Evolutionary conservation across 1,140 invertebrate species (phyloP), one percentile per base, ranked within the genome.

Genomic region (Drosophila aff.): DNA sequence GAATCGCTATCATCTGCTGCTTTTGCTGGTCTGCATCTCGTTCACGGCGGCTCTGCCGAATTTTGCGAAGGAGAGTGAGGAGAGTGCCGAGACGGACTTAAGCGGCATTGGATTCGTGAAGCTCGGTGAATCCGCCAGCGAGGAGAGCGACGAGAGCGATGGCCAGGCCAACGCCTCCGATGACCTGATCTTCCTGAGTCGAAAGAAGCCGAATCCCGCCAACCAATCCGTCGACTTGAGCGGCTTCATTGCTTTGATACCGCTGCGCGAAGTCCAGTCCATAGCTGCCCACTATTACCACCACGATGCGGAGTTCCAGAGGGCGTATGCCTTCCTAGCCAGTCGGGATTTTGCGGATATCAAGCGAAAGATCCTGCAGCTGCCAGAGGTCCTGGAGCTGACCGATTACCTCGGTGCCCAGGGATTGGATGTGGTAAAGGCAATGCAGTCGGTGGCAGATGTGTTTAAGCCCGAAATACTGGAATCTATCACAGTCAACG

Each of bases 251-350:
- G 72, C 86, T 0, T 44, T 92, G 47, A 89, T 92, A 59, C 86
- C 91, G 0, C 52, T 47, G 18, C 60, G 40, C 0, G 78, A 91
- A 52, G 83, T 92, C 6, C 78, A 89, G 59, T 31, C 77, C 31
- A 79, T 92, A 50, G 79, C 67, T 18, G 59, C 59, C 47, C 81
- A 81, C 41, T 92, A 91, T 43, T 92, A 92, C 64, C 79, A 71
- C n/a, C 73, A 91, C 13, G 91, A 92, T 60, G 60, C 65, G 26
- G 89, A 92, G 61, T 91, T 92, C 31, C 86, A 91, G 40, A 71
- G 83, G 8, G 91, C 79, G 10, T 89, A 83, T 16, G 62, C 76
- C 26, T 92, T 81, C 44, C 66, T 92, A 7, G 67, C 50, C 60
- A 89, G 81, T 59, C 47, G 49, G 16, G 61, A 75, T 28, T 91